These are phyloP conservation scores for Scelioninae gen. 1 DNA, from an alignment of 2,888 invertebrate species.

Conservation along the genomic window DNA sequence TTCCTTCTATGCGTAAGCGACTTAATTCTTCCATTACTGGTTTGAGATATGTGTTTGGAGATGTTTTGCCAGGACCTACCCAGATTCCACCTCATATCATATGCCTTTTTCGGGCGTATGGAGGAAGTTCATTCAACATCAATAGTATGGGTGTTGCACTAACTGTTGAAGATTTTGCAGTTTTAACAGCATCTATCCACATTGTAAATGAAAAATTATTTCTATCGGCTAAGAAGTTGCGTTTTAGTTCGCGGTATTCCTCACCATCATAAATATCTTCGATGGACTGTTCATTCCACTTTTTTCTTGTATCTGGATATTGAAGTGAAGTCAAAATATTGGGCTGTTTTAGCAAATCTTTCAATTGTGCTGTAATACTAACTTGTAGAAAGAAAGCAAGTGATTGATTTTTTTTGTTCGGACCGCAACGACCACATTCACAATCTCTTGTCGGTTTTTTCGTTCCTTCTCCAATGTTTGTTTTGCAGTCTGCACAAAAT, in stretches of 20 bases:
- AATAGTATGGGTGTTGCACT: slow-evolving; percentile 8
- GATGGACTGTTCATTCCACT: too few relatives aligned
- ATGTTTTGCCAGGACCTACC: slow-evolving; percentile 3
- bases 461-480: too few relatives aligned
- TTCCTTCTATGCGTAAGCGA: neutral
- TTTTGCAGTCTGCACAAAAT: too few relatives aligned
- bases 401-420: too few relatives aligned
- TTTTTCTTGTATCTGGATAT: too few relatives aligned
- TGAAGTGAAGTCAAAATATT: too few relatives aligned
- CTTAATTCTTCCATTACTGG: slow-evolving; percentile 9
- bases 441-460: too few relatives aligned
- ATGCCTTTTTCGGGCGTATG: slow-evolving; percentile 26
- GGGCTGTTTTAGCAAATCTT: too few relatives aligned
- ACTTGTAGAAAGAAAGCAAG: too few relatives aligned
- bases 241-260: slow-evolving; percentile 3
- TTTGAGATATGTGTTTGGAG: neutral
- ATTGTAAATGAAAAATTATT: slow-evolving; percentile 25
- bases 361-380: too few relatives aligned
- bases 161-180: slow-evolving; percentile 1
- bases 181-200: slow-evolving; percentile 19
- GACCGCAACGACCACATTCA: too few relatives aligned
- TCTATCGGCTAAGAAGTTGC: neutral
- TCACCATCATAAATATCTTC: slow-evolving; percentile 28
- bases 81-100: slow-evolving; percentile 25
- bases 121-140: slow-evolving; percentile 23